Base-by-base conservation (phyloP, 2,888 invertebrate genomes). In the Cloeon dipterum region DNA sequence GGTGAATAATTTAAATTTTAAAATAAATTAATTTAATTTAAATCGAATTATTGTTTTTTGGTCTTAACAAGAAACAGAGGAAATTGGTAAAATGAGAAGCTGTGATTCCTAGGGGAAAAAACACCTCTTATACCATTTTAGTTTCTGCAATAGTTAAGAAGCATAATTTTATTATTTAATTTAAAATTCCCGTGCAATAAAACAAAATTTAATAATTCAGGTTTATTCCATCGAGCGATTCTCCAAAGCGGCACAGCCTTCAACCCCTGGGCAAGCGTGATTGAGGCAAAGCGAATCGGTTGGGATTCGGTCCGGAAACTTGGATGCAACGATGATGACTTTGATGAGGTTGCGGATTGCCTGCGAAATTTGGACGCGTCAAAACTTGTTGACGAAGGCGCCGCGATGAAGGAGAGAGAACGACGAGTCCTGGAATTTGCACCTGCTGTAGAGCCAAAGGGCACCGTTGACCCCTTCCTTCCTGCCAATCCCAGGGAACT, bases 401-500 rank as follows among this genome's bases (percentile, higher is more conserved):
- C 21, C 7, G 21, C 21, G 21, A 8, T 21, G 5, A 21, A 21
- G 21, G 21, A n/a, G n/a, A n/a, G n/a, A 21, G 21, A 10, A 21
- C 21, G 21, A 21, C 10, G 10, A 21, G 5, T 21, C n/a, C 21
- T 5, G 21, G n/a, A n/a, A 5, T 21, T 21, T 21, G 10, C 10
- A 21, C 21, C 21, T 8, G 21, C 10, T 10, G 21, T 10, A 5
- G 21, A 21, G 10, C 21, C 21, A 10, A 7, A 21, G 8, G 21
- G 21, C 10, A 21, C 21, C 10, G 10, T 21, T 10, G 10, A 36
- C 37, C 13, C 35, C 32, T 33, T 48, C 32, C 23, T 48, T 3
- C 39, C 42, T 5, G 39, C 36, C 32, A 20, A 42, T 11, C 48
- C 47, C 1, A 5, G 41, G 8, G 41, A 45, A 7, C 34, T 46